Conservation (phyloP, 2,797 vertebrate genomes). For the Danionella dracula region DNA sequence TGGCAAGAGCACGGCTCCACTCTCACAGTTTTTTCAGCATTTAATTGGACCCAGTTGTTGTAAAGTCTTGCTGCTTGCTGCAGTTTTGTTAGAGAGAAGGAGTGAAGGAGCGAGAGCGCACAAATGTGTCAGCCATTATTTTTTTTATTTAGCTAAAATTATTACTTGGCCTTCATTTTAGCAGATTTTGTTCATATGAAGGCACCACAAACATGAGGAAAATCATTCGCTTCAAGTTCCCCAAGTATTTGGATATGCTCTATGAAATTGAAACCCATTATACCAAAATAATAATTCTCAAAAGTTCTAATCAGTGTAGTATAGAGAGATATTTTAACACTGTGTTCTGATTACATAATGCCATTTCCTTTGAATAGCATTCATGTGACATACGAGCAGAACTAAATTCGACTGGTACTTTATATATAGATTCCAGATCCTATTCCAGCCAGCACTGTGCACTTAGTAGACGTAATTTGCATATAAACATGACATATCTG, state of each 20-base stretch:
- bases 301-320: no score
- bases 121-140: no score
- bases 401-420: constrained; percentile 46
- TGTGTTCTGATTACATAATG: constrained; percentile 10
- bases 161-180: no score
- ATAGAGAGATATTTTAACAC: constrained; percentile 7
- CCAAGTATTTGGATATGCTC: no score
- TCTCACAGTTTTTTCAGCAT: constrained; percentile 36
- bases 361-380: constrained; percentile 40
- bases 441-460: constrained; percentile 37
- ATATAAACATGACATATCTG: constrained; percentile 33
- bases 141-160: no score
- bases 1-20: constrained; percentile 13
- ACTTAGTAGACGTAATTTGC: constrained; percentile 33
- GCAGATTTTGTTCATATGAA: no score
- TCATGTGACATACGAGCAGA: constrained; percentile 43
- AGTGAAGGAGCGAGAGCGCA: not conserved
- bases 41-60: constrained; percentile 50
- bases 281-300: no score
- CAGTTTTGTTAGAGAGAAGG: constrained; percentile 30
- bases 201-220: no score
- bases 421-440: constrained; percentile 54
- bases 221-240: no score
- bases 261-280: no score
- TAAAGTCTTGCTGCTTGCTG: constrained; percentile 31